phyloP scores from a whole-genome alignment of 2,113 vertebrate species.

The Salminus brasiliensis region DNA sequence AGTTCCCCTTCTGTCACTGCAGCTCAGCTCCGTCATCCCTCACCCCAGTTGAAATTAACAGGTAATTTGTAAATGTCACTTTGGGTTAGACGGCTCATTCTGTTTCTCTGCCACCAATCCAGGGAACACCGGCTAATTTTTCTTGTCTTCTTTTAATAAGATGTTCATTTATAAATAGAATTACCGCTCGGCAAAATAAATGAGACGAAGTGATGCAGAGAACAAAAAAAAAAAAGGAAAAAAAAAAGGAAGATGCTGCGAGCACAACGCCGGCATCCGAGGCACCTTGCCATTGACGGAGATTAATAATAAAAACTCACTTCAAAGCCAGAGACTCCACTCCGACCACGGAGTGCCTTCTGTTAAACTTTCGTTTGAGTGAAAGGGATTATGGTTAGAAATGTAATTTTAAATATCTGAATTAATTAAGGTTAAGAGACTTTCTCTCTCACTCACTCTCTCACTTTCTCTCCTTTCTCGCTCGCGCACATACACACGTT shows the following conservation, averaged over 20 bases:
- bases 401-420: slow-evolving; percentile 90
- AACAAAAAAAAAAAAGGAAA: slow-evolving; percentile 65
- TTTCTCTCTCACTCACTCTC: not conserved
- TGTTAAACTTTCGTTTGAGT: slow-evolving; percentile 90
- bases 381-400: slow-evolving; percentile 92
- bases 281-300: slow-evolving; percentile 80
- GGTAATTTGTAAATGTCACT: slow-evolving; percentile 99
- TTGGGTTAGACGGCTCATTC: slow-evolving; percentile 99
- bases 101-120: slow-evolving; percentile 95
- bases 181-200: slow-evolving; percentile 97
- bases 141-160: slow-evolving; percentile 98
- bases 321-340: slow-evolving; percentile 88
- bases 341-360: slow-evolving; percentile 85
- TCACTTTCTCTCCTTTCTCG: not conserved
- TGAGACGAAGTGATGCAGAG: slow-evolving; percentile 94
- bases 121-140: slow-evolving; percentile 91
- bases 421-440: slow-evolving; percentile 89
- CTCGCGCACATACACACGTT: not conserved
- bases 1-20: slow-evolving; percentile 91
- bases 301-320: slow-evolving; percentile 84
- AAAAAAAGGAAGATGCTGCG: slow-evolving; percentile 66
- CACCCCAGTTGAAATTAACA: slow-evolving; percentile 99
- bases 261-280: slow-evolving; percentile 83
- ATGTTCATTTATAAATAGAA: slow-evolving; percentile 99
- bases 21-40: slow-evolving; percentile 98